Percentiles rank a stretch among this genome's conserved stretches.
These are phyloP conservation scores for Nerophis lumbriciformis DNA, from an alignment of 2,113 vertebrate genomes.

Conservation along the genomic window DNA sequence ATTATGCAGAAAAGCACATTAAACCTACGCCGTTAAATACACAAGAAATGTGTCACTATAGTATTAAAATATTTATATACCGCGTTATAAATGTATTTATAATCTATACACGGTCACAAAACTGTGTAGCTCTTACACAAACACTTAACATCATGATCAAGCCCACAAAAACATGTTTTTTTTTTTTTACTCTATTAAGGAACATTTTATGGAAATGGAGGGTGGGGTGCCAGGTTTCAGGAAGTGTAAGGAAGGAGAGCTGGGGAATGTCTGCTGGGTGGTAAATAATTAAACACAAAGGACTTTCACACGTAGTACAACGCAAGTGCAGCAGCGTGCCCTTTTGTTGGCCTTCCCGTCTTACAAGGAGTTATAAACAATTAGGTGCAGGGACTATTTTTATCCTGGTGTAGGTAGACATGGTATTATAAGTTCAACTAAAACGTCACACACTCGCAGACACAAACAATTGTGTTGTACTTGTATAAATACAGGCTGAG, in stretches of 20 bases:
- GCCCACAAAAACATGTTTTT: not conserved
- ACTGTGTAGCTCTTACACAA: not conserved
- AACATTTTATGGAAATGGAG: not conserved
- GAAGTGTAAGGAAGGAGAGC: conserved; percentile 49
- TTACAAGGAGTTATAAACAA: conserved; percentile 19
- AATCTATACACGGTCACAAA: not conserved
- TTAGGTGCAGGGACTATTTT: conserved; percentile 38
- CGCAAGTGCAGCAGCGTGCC: conserved; percentile 53
- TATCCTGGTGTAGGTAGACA: conserved; percentile 12
- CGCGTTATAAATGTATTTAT: not conserved
- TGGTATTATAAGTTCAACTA: conserved; percentile 21
- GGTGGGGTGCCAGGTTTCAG: conserved; percentile 32
- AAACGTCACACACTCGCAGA: not conserved
- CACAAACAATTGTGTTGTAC: not conserved
- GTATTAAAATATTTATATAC: too few relatives aligned
- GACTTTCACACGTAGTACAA: conserved; percentile 70
- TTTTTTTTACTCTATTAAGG: not conserved
- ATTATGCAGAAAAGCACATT: too few relatives aligned
- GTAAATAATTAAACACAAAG: conserved; percentile 76
- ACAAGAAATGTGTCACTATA: too few relatives aligned
- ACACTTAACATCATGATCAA: not conserved
- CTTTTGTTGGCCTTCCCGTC: conserved; percentile 54
- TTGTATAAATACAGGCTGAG: not conserved
- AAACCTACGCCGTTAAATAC: too few relatives aligned
- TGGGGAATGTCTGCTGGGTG: conserved; percentile 47